A percentile compares a stretch with the other conserved stretches of the same genome.
Evolutionary conservation across 2,888 invertebrate genomes (phyloP).

Genomic region (Drepanosiphum platanoidis): DNA sequence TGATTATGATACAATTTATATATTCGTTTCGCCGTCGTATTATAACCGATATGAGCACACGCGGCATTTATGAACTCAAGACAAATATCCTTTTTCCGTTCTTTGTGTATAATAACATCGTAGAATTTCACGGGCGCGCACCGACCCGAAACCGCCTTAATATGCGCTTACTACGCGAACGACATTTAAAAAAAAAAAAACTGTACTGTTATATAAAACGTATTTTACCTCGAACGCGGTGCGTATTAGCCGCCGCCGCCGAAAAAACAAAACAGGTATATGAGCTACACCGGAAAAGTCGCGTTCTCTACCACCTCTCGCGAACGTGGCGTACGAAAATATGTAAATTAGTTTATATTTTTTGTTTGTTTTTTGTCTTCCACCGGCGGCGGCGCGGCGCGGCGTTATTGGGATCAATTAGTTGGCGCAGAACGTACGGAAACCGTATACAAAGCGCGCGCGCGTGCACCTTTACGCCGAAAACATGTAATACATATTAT

Average conservation of each 20-base stretch:
- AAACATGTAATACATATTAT: no score
- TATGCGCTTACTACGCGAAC: no score
- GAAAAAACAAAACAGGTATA: slow-evolving; percentile 20
- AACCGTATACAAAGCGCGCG: background rate
- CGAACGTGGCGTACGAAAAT: background rate
- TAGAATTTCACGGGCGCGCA: no score
- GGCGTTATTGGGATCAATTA: slow-evolving; percentile 27
- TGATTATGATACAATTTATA: no score
- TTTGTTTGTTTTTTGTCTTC: slow-evolving; percentile 9
- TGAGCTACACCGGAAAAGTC: slow-evolving; percentile 24
- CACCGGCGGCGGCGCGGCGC: no score
- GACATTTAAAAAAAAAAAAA: background rate
- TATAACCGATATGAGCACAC: no score
- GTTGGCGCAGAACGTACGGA: slow-evolving; percentile 16
- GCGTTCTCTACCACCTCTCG: background rate
- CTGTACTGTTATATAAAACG: no score
- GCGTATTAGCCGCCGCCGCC: background rate
- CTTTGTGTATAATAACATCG: no score
- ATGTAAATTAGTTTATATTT: slow-evolving; percentile 18
- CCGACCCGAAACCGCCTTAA: background rate
- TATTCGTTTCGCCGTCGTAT: no score
- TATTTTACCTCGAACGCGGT: slow-evolving; percentile 6
- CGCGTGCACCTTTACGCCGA: background rate
- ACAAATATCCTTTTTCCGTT: no score
- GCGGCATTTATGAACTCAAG: no score